Base-by-base conservation (phyloP, 1,140 invertebrate species). In the Caenorhabditis remanei region DNA sequence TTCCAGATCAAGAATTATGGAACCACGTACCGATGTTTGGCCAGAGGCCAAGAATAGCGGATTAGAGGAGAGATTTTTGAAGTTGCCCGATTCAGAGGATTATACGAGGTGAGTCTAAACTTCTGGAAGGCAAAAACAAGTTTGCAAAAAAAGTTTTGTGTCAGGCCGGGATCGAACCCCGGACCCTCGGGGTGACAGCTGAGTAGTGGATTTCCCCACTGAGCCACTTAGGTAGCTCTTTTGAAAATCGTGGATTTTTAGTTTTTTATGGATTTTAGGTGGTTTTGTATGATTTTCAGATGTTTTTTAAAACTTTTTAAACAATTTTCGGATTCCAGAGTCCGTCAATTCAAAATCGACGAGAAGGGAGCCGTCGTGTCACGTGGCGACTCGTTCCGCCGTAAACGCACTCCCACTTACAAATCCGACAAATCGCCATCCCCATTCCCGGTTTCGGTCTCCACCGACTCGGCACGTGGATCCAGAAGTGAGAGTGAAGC, bases 301-400 rank as follows among this genome's bases (percentile, higher is more conserved):
- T 32, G 32, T 32, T 32, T 32, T 32, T 32, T 11, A 53, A 0
- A 9, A 11, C 9, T 11, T 53, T 53, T 53, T 53, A 9, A 53
- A 16, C 16, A 6, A 53, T 53, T 53, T 53, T 53, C 16, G 9
- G 11, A 53, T 71, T 86, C 85, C 13, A 50, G 89, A 50, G 87
- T 90, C 21, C 75, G 89, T 46, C 88, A 89, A 67, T 90, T 90
- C 89, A 87, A 87, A 48, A 89, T 90, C 86, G 88, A 90, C 58
- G 85, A 88, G 40, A 90, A 90, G 67, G 89, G 89, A 53, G 89
- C 89, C 4, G 88, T 90, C 16, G 89, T 90, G 16, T 75, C 58
- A 11, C 79, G 89, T 16, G 89, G 89, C 0, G 89, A 90, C 67
- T 87, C 85, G 0, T 89, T 90, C 84, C 56, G 89, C 8, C 79